A percentile compares a stretch with the other conserved stretches of the same genome.
These are phyloP conservation scores for Anastrepha obliqua DNA, from an alignment of 1,140 invertebrate genomes.

Conservation along the genomic window DNA sequence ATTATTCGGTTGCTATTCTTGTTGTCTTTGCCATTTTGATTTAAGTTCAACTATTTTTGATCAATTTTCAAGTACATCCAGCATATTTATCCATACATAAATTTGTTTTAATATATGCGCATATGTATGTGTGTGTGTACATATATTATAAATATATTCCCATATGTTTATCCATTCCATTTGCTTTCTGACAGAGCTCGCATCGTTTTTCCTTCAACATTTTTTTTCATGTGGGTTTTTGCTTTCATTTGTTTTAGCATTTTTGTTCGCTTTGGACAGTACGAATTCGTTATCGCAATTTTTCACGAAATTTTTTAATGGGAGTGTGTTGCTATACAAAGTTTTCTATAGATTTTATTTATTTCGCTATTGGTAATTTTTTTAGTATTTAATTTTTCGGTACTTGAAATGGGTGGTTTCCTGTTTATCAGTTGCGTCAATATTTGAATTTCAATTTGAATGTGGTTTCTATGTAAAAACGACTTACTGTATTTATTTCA, in stretches of 20 bases:
- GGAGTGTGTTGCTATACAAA: not conserved
- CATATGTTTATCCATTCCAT: not conserved
- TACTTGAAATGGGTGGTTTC: slow-evolving; percentile 21
- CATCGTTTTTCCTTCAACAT: no score
- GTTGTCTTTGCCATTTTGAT: slow-evolving; percentile 15
- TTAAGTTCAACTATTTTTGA: not conserved
- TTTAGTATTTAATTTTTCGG: not conserved
- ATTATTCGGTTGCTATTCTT: not conserved
- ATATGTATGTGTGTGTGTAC: not conserved
- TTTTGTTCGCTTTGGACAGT: not conserved
- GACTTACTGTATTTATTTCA: no score
- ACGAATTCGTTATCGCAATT: not conserved
- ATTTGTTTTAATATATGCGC: not conserved
- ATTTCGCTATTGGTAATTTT: not conserved
- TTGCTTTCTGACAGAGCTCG: no score
- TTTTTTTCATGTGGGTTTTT: not conserved
- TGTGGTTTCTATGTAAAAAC: no score
- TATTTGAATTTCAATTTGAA: no score
- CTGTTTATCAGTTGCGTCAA: not conserved
- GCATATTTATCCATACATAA: not conserved
- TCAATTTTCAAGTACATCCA: slow-evolving; percentile 14
- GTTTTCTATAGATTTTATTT: not conserved
- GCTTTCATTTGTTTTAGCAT: not conserved
- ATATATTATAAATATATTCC: not conserved
- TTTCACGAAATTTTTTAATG: not conserved